Evolutionary conservation across 2,113 vertebrate genomes (phyloP), one percentile per base, ranked within the genome.

Genomic region (Melierax canorus): DNA sequence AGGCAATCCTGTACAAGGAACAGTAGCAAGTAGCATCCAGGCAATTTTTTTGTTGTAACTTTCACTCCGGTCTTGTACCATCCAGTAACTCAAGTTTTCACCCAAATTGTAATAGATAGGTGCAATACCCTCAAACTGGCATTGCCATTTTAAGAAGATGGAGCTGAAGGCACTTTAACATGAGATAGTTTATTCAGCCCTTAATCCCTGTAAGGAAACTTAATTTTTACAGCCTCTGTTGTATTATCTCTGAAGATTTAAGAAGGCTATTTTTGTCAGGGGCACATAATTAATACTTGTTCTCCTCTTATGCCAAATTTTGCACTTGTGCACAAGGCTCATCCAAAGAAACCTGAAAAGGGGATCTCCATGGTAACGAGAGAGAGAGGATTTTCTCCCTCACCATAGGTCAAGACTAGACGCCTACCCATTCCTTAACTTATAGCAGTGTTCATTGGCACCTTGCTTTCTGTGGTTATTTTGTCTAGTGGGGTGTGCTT

Each of bases 341-440:
- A 68, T 92, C 90, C 82, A 55, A 69, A 97, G 78, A 86, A 96
- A 88, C 55, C 84, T 91, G 84, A 59, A 91, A 95, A 92, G 82
- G 67, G 90, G 60, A 90, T 97, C 89, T 90, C 94, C 95, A 95
- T 96, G 95, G 89, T 85, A 96, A 96, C 95, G 0, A 92, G 53
- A 51, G 69, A 75, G 60, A 67, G 46, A 85, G 85, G 78, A 92
- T 96, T 93, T 83, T 90, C 67, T 95, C 75, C 22, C 63, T 94
- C 71, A 36, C 11, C 20, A 10, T 81, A 87, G 94, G 82, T 94
- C 93, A 97, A 78, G 85, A 79, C 53, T 60, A 95, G 71, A 90
- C 11, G 4, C 90, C 86, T 69, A 86, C 95, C n/a, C 63, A 3
- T 86, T 88, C 41, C 85, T 94, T 92, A 93, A 90, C 85, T 95